phyloP scores from a whole-genome alignment of 1,140 invertebrate species.

The Aphaenogaster rudis region DNA sequence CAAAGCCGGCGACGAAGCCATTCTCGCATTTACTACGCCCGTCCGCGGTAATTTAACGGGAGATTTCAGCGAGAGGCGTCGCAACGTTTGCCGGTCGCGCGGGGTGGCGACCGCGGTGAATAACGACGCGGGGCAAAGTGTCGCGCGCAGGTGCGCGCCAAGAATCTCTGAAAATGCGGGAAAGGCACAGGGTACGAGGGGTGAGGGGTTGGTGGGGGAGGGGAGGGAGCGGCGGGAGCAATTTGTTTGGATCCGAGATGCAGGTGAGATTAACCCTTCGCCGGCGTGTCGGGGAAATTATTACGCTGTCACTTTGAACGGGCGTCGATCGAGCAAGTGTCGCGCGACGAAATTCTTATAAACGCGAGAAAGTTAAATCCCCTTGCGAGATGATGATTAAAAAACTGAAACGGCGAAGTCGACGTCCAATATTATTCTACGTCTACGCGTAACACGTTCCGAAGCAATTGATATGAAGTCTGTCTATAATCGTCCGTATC shows the following conservation, averaged over 20 bases:
- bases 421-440: background rate
- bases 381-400: slow-evolving; percentile 6
- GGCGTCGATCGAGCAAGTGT: slow-evolving; percentile 18
- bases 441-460: background rate
- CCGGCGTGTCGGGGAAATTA: slow-evolving; percentile 28
- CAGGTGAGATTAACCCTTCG: slow-evolving; percentile 50
- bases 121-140: slow-evolving; percentile 48
- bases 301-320: slow-evolving; percentile 41
- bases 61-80: slow-evolving; percentile 24
- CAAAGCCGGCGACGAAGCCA: slow-evolving; percentile 41
- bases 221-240: background rate
- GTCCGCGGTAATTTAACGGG: slow-evolving; percentile 33
- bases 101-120: slow-evolving; percentile 11
- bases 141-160: slow-evolving; percentile 48
- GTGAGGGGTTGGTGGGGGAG: background rate
- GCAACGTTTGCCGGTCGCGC: slow-evolving; percentile 17
- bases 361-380: background rate
- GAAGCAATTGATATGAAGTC: background rate
- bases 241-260: slow-evolving; percentile 52
- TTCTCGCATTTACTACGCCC: slow-evolving; percentile 33
- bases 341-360: slow-evolving; percentile 11
- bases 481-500: background rate
- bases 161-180: slow-evolving; percentile 52
- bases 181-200: background rate
- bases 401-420: background rate